Conservation (phyloP, 2,888 invertebrate species). For the Pseudoips prasinana region DNA sequence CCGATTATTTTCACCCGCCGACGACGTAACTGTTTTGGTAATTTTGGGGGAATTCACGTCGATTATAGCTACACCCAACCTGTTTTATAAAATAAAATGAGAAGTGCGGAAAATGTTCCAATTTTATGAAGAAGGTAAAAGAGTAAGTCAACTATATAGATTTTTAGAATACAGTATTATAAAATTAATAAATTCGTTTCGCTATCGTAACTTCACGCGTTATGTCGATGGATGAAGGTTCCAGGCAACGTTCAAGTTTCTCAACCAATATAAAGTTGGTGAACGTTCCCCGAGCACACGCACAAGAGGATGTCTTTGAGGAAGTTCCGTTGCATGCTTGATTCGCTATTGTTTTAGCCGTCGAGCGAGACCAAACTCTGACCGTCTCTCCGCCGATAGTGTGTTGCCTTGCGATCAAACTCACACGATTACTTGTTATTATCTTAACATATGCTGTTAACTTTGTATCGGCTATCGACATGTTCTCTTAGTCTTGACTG, state of each 20-base stretch:
- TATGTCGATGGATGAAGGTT: conserved; percentile 36
- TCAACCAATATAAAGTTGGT: conserved; percentile 75
- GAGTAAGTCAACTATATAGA: no score
- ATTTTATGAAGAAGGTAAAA: no score
- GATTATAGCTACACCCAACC: conserved; percentile 11
- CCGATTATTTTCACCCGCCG: conserved; percentile 34
- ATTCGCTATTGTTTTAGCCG: conserved; percentile 76
- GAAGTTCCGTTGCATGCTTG: conserved; percentile 78
- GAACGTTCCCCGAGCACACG: conserved; percentile 70
- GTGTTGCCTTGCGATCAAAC: conserved; percentile 57
- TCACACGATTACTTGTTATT: conserved; percentile 69
- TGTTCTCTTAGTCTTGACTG: conserved; percentile 46
- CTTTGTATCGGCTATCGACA: conserved; percentile 60
- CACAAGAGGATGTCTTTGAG: conserved; percentile 74
- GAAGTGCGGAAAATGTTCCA: conserved; percentile 11
- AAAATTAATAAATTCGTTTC: conserved; percentile 26
- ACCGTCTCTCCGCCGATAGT: conserved; percentile 56
- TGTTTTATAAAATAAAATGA: conserved; percentile 12
- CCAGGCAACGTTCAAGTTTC: conserved; percentile 65
- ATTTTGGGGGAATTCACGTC: conserved; percentile 20
- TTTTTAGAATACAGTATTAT: no score
- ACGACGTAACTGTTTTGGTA: conserved; percentile 23
- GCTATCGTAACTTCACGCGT: conserved; percentile 39
- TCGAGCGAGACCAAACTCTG: conserved; percentile 66
- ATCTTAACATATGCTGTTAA: conserved; percentile 64